Percentiles rank a stretch among this genome's conserved stretches.
Evolutionary conservation across 2,113 vertebrate genomes (phyloP).

Genomic region (Periophthalmus modestus): DNA sequence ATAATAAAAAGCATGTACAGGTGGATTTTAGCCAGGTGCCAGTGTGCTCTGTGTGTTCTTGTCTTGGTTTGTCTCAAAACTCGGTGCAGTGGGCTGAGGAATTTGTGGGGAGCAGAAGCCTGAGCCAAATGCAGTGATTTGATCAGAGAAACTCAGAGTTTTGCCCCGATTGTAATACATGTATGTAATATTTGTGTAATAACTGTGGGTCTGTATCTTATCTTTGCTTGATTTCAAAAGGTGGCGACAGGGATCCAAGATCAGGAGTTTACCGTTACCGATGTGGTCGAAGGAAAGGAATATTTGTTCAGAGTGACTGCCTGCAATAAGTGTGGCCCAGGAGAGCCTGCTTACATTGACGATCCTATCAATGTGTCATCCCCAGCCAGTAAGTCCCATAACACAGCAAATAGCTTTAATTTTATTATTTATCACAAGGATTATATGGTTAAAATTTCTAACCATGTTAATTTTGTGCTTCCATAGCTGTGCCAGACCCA

Average conservation of each 20-base stretch:
- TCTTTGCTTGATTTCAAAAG: slow-evolving; percentile 62
- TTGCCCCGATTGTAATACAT: no score
- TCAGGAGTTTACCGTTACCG: slow-evolving; percentile 91
- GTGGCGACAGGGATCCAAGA: slow-evolving; percentile 86
- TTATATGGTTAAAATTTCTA: not conserved
- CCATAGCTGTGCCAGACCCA: slow-evolving; percentile 90
- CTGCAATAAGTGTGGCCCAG: slow-evolving; percentile 95
- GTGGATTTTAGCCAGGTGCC: no score
- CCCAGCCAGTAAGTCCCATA: slow-evolving; percentile 87
- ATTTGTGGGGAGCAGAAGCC: no score
- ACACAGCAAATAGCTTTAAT: not conserved
- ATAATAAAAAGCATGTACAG: no score
- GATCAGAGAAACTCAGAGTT: no score
- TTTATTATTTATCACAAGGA: not conserved
- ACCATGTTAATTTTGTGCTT: not conserved
- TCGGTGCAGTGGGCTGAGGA: no score
- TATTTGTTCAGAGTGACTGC: slow-evolving; percentile 94
- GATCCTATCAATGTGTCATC: slow-evolving; percentile 94
- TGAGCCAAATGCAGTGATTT: no score
- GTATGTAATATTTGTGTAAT: no score
- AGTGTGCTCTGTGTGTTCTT: no score
- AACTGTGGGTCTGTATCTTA: no score
- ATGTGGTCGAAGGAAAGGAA: slow-evolving; percentile 94
- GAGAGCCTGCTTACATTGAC: slow-evolving; percentile 94
- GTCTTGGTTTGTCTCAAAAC: no score